Conservation (phyloP, 2,888 invertebrate species). For the Myathropa florea region DNA sequence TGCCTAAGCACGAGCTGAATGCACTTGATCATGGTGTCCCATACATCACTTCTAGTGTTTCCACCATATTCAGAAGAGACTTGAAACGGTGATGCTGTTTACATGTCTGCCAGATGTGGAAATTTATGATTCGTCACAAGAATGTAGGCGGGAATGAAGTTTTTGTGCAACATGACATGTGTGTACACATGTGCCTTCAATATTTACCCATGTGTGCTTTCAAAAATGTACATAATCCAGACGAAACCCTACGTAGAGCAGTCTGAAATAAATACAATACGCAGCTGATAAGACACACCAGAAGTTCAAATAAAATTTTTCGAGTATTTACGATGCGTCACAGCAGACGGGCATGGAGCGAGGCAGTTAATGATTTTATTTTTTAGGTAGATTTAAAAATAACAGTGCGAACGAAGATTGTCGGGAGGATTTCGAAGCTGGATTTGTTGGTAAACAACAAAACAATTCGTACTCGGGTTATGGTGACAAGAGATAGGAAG, state of each 20-base stretch:
- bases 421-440: not conserved
- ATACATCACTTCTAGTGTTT: not conserved
- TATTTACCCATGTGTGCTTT: not conserved
- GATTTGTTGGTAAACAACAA: not conserved
- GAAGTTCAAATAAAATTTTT: not conserved
- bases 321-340: not conserved
- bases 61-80: not conserved
- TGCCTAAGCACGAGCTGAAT: not conserved
- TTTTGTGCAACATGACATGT: not conserved
- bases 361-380: not conserved
- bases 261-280: not conserved
- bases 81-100: conserved; percentile 1
- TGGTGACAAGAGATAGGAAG: not conserved
- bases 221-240: not conserved
- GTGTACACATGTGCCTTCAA: not conserved
- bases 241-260: not conserved
- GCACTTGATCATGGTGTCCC: not conserved
- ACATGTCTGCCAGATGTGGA: conserved; percentile 19
- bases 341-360: not conserved
- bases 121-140: conserved; percentile 32
- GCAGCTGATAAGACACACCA: not conserved
- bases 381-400: not conserved
- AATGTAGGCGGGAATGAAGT: not conserved
- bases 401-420: not conserved
- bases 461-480: not conserved